Conservation (phyloP, 1,140 invertebrate genomes). For the Magallana angulata region DNA sequence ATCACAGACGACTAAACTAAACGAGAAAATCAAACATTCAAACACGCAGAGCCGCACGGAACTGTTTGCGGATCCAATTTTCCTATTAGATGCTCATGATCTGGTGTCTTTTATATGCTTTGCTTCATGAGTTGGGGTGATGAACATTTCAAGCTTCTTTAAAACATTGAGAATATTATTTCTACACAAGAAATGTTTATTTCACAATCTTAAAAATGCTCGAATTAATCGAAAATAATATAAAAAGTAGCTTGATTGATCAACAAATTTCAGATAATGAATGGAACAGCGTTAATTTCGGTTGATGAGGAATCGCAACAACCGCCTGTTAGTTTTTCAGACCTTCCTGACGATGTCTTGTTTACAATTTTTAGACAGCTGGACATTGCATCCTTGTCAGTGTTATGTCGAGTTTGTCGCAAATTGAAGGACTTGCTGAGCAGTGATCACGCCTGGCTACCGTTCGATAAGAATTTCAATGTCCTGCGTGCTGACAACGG, state of each 20-base stretch:
- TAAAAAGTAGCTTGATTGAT: no score
- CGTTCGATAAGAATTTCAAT: not conserved
- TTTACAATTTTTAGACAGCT: not conserved
- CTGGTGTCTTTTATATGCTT: not conserved
- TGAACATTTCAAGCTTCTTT: not conserved
- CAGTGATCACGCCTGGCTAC: not conserved
- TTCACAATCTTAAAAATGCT: constrained; percentile 33
- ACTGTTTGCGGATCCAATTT: no score
- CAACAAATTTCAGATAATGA: not conserved
- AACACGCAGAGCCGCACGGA: no score
- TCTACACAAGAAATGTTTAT: not conserved
- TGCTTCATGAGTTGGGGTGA: not conserved
- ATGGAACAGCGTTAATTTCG: not conserved
- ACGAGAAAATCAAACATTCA: no score
- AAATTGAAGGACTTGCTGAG: not conserved
- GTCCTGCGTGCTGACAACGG: not conserved
- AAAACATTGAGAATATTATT: not conserved
- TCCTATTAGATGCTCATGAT: not conserved
- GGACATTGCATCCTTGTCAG: constrained; percentile 1
- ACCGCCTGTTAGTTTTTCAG: not conserved
- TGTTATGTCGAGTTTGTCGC: not conserved
- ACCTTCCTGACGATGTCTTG: constrained; percentile 18
- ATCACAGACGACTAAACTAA: no score
- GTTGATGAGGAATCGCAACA: not conserved
- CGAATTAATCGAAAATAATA: not conserved